Conservation (phyloP, 2,797 vertebrate species). For the Melanotaenia boesemani region DNA sequence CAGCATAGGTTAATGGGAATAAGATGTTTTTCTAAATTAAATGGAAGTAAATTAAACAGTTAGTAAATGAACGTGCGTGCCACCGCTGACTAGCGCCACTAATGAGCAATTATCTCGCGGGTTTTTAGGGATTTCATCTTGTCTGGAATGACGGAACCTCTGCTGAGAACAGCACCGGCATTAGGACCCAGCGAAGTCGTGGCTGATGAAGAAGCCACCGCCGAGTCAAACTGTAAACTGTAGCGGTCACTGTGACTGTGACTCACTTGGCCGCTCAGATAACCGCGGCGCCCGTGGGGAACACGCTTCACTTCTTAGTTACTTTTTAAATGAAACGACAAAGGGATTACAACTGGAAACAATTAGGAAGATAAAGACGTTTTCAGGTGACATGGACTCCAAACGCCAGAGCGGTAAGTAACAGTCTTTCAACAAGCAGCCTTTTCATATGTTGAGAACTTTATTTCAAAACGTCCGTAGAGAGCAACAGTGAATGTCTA, state of each 20-base stretch:
- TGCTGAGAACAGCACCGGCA: neutral
- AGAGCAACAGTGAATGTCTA: neutral
- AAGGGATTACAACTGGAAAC: conserved; percentile 36
- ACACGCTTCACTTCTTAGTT: conserved; percentile 25
- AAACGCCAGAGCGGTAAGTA: conserved; percentile 72
- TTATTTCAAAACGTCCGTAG: neutral
- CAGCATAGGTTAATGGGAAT: neutral
- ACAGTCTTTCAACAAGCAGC: neutral
- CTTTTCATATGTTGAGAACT: conserved; percentile 1
- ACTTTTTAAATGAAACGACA: conserved; percentile 39
- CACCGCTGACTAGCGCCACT: neutral
- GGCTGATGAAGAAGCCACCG: conserved; percentile 18
- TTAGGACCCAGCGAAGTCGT: conserved; percentile 65
- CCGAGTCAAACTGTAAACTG: conserved; percentile 33
- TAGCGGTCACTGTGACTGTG: conserved; percentile 40
- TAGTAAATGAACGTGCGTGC: neutral
- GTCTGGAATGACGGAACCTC: neutral
- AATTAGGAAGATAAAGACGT: neutral
- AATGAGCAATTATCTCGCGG: conserved; percentile 1
- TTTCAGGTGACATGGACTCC: conserved; percentile 60
- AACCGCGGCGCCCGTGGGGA: conserved; percentile 11
- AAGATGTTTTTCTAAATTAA: neutral
- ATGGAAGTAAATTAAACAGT: neutral
- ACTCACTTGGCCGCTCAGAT: conserved; percentile 53
- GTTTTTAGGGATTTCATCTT: neutral